Evolutionary conservation across 1,140 invertebrate genomes (phyloP).

Genomic region (Scaptomyza pallida): DNA sequence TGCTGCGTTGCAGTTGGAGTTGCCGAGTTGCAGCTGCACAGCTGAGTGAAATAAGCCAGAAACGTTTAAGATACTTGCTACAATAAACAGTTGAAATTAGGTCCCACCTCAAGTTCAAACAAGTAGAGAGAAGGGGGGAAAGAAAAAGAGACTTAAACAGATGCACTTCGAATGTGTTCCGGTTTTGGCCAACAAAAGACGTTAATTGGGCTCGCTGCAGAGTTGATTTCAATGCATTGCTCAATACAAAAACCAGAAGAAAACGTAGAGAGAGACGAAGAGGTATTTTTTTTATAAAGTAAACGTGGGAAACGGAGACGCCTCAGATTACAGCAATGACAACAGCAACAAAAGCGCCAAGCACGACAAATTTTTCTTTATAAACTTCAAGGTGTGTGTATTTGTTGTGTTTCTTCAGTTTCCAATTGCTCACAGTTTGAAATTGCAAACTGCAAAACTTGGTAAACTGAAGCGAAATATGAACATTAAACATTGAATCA

Average conservation of each 20-base stretch:
- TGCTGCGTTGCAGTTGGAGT: conserved; percentile 24
- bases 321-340: conserved; percentile 61
- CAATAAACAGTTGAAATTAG: conserved; percentile 47
- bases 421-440: conserved; percentile 54
- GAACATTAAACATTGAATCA: conserved; percentile 56
- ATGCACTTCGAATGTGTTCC: conserved; percentile 29
- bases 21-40: conserved; percentile 29
- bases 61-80: conserved; percentile 58
- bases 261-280: background rate
- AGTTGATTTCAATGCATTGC: conserved; percentile 31
- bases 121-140: background rate
- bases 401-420: background rate
- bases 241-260: conserved; percentile 12
- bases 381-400: conserved; percentile 38
- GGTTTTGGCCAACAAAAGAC: conserved; percentile 17
- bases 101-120: conserved; percentile 30
- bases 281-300: background rate
- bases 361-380: conserved; percentile 52
- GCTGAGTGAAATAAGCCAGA: conserved; percentile 16
- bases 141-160: conserved; percentile 22
- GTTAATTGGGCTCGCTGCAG: conserved; percentile 38
- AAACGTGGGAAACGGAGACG: conserved; percentile 75
- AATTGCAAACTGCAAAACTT: conserved; percentile 54
- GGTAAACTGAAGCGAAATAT: conserved; percentile 34
- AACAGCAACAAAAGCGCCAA: conserved; percentile 52